phyloP scores from a whole-genome alignment of 2,888 invertebrate species.

The Diaphora mendica region DNA sequence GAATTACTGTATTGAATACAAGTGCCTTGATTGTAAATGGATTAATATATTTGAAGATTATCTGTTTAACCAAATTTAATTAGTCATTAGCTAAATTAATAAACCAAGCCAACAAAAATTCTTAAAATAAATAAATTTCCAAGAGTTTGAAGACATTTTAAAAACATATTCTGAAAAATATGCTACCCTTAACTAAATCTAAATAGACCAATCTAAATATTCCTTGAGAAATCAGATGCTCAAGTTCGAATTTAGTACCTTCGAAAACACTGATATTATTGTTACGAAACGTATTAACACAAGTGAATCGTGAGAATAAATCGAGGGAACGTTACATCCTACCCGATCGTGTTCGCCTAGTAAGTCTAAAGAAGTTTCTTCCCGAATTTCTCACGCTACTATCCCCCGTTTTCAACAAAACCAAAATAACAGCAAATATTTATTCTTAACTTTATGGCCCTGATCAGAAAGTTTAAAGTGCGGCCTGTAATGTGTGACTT shows the following conservation, averaged over 20 bases:
- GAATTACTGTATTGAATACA: neutral
- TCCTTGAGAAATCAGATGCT: neutral
- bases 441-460: slow-evolving; percentile 42
- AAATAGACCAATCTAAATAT: neutral
- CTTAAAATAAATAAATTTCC: neutral
- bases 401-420: slow-evolving; percentile 75
- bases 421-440: slow-evolving; percentile 51
- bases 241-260: slow-evolving; percentile 28
- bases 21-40: neutral
- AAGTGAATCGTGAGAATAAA: slow-evolving; percentile 59
- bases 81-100: too few species aligned
- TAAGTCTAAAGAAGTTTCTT: slow-evolving; percentile 82
- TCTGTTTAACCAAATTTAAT: too few species aligned
- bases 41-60: neutral
- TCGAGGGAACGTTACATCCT: slow-evolving; percentile 72
- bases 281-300: slow-evolving; percentile 37
- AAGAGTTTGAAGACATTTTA: neutral
- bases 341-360: slow-evolving; percentile 69
- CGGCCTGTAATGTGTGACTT: slow-evolving; percentile 35
- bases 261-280: slow-evolving; percentile 27
- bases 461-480: slow-evolving; percentile 42
- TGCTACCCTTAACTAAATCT: neutral
- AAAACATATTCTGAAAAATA: neutral
- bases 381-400: slow-evolving; percentile 85
- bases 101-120: neutral